Evolutionary conservation across 1,140 invertebrate species (phyloP).

Genomic region (Drosophila lini): DNA sequence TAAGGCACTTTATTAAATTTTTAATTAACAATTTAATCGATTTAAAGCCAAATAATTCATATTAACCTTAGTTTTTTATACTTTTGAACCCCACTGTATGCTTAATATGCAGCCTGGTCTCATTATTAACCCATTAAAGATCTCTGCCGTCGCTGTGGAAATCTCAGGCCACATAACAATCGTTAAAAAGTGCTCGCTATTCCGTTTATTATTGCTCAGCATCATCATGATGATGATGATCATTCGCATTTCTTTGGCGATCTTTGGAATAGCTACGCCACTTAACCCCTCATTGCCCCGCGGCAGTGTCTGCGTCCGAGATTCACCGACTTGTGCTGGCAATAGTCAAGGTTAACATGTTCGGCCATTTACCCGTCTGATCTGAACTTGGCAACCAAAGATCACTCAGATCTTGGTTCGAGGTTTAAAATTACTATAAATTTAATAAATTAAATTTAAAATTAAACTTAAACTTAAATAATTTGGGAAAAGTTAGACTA

Average conservation of each 20-base stretch:
- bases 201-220: slow-evolving; percentile 29
- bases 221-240: neutral
- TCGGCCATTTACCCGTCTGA: slow-evolving; percentile 34
- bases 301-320: slow-evolving; percentile 13
- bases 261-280: slow-evolving; percentile 26
- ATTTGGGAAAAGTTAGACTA: neutral
- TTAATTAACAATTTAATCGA: too few relatives aligned
- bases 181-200: slow-evolving; percentile 26
- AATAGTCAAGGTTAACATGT: slow-evolving; percentile 63
- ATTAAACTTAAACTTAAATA: neutral
- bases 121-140: slow-evolving; percentile 67
- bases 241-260: slow-evolving; percentile 34
- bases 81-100: slow-evolving; percentile 6
- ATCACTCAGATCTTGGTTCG: neutral
- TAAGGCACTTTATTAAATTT: neutral
- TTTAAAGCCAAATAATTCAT: neutral
- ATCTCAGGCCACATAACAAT: slow-evolving; percentile 26
- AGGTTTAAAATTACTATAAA: neutral
- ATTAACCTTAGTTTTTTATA: neutral
- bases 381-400: slow-evolving; percentile 9
- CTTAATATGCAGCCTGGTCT: slow-evolving; percentile 6
- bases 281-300: slow-evolving; percentile 21
- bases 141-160: slow-evolving; percentile 14
- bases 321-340: slow-evolving; percentile 33
- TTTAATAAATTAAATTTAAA: neutral